A percentile compares a stretch with the other conserved stretches of the same genome.
These are phyloP conservation scores for Pseudachorutes palmiensis DNA, from an alignment of 1,140 invertebrate genomes.

Conservation along the genomic window DNA sequence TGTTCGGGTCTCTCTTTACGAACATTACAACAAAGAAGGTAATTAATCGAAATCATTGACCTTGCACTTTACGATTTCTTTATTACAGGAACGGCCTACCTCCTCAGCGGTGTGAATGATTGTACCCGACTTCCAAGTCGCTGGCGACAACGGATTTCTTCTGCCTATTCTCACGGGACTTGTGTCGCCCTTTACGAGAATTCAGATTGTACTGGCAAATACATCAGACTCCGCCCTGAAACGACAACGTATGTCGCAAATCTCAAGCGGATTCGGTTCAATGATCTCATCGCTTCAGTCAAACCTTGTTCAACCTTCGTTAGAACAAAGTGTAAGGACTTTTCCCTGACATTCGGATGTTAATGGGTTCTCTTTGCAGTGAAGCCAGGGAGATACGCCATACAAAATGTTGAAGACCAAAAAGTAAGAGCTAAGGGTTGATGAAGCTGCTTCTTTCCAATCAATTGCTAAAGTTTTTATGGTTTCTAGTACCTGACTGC, in stretches of 20 bases:
- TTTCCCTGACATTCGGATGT: not conserved
- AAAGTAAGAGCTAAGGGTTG: not conserved
- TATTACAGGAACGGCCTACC: not conserved
- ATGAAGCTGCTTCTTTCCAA: not conserved
- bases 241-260: slow-evolving; percentile 7
- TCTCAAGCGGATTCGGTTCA: slow-evolving; percentile 6
- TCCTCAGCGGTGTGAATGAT: not conserved
- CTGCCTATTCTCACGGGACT: slow-evolving; percentile 5
- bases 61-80: not conserved
- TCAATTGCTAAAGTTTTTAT: no score
- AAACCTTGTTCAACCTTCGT: slow-evolving; percentile 5
- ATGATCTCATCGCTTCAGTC: slow-evolving; percentile 5
- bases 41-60: not conserved
- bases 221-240: not conserved
- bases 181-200: slow-evolving; percentile 6
- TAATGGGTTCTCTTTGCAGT: not conserved
- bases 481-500: slow-evolving; percentile 9
- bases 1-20: not conserved
- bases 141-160: slow-evolving; percentile 9
- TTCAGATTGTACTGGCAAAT: slow-evolving; percentile 6
- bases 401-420: slow-evolving; percentile 14
- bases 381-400: slow-evolving; percentile 1
- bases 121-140: not conserved
- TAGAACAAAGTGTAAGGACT: not conserved
- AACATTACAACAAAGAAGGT: slow-evolving; percentile 9